Evolutionary conservation across 2,113 vertebrate species (phyloP).

Genomic region (Micronisus gabar): DNA sequence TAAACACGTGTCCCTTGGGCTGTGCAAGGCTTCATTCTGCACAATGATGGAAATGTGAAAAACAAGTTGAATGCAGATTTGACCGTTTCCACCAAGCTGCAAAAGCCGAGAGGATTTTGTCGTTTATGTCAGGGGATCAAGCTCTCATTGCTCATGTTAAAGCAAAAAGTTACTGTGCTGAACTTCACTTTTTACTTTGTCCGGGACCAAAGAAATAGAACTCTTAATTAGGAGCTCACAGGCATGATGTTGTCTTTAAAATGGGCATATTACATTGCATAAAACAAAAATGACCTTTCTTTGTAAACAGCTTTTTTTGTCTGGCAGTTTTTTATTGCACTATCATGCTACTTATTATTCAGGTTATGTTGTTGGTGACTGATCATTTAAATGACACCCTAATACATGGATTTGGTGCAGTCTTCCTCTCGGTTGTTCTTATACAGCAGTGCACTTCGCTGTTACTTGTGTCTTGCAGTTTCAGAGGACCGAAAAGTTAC

Average conservation of each 20-base stretch:
- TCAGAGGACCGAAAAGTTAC: not conserved
- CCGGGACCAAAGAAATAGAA: not conserved
- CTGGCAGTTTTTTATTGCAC: fast-evolving
- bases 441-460: fast-evolving
- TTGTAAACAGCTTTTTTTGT: not conserved
- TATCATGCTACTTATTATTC: not conserved
- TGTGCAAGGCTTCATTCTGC: not conserved
- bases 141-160: not conserved
- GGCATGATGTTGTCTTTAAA: not conserved
- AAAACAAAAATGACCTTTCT: not conserved
- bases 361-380: not conserved
- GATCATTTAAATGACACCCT: not conserved
- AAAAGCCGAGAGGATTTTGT: constrained; percentile 27
- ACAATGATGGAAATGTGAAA: not conserved
- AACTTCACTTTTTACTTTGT: not conserved
- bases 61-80: constrained; percentile 28
- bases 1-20: not conserved
- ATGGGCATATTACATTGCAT: not conserved
- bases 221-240: not conserved
- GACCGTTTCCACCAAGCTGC: not conserved
- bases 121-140: not conserved
- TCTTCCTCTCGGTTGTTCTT: not conserved
- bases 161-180: not conserved
- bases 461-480: not conserved
- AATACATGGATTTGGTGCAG: not conserved